Evolutionary conservation across 2,797 vertebrate species (phyloP), one percentile per base, ranked within the genome.

Genomic region (Neosilurus hyrtlii): DNA sequence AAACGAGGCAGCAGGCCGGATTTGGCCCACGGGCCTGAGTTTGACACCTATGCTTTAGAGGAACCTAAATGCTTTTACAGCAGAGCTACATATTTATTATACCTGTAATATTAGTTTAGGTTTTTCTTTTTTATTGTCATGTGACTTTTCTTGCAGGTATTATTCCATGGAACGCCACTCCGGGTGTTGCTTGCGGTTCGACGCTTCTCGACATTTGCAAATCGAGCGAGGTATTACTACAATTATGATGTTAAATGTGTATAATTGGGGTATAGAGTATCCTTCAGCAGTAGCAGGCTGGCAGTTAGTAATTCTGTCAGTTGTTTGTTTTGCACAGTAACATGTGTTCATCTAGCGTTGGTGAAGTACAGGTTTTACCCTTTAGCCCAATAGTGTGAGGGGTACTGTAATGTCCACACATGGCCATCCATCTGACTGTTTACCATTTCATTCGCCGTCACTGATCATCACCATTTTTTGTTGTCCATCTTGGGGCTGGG

Each of bases 111-210:
- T 22, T 14, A 43, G 22, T 24, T 26, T 43, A 16, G 26, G 20
- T 37, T 26, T 59, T 12, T 80, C 9, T 63, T 79, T 1, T 22
- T 63, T n/a, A 24, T 62, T 24, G 59, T 24, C 9, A 11, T 2
- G 1, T 73, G n/a, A 73, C 6, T 2, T 77, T n/a, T 59, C 43
- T 59, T 57, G 37, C 54, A 99, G 98, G 98, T 89, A 97, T 99
- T 81, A 97, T 99, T 89, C 97, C 97, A 1, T 99, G 97, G 97
- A 98, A 94, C 3, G 97, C 97, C 76, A 94, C 94, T 72, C 98
- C 98, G 56, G 98, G 97, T 68, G 97, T 95, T 89, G 97, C 95
- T 79, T 99, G 98, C 49, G 98, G 97, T 86, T 91, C 94, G 0
- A 93, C 93, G 72, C 93, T 99, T 87, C 94, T 94, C 62, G 93